Conservation (phyloP, 2,113 vertebrate genomes). For the Accipiter cooperii region DNA sequence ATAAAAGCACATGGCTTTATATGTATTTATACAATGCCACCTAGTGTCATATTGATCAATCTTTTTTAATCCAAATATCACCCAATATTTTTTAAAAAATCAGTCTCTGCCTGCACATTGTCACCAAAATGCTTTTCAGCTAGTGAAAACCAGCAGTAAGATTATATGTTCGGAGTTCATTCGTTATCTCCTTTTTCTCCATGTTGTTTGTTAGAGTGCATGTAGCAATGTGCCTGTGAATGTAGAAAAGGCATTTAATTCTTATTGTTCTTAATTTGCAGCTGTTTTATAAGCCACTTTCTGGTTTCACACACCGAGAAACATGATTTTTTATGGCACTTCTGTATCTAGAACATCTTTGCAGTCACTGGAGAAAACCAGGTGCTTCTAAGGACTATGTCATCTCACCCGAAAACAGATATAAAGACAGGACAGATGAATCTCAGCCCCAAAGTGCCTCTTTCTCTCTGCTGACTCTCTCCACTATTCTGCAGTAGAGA, state of each 20-base stretch:
- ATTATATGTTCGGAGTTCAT: neutral
- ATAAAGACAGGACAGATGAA: neutral
- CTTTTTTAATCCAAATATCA: neutral
- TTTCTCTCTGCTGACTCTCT: neutral
- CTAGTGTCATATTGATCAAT: slow-evolving; percentile 27
- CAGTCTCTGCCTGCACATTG: neutral
- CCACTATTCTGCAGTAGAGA: neutral
- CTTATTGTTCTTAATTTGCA: neutral
- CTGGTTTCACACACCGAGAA: neutral
- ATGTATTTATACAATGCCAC: slow-evolving; percentile 47
- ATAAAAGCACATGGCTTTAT: neutral
- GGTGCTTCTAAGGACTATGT: neutral
- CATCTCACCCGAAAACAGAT: neutral
- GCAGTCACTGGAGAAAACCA: neutral
- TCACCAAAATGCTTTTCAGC: neutral
- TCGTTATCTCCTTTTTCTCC: neutral
- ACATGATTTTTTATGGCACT: neutral
- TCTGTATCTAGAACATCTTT: neutral
- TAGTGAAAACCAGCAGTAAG: neutral
- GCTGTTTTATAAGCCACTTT: neutral
- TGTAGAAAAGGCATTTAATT: neutral
- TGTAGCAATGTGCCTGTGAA: neutral
- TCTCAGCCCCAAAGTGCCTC: neutral
- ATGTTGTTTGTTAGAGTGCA: neutral
- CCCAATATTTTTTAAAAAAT: neutral